These are phyloP conservation scores for Epinotia ramella DNA, from an alignment of 2,888 invertebrate species.

Conservation along the genomic window DNA sequence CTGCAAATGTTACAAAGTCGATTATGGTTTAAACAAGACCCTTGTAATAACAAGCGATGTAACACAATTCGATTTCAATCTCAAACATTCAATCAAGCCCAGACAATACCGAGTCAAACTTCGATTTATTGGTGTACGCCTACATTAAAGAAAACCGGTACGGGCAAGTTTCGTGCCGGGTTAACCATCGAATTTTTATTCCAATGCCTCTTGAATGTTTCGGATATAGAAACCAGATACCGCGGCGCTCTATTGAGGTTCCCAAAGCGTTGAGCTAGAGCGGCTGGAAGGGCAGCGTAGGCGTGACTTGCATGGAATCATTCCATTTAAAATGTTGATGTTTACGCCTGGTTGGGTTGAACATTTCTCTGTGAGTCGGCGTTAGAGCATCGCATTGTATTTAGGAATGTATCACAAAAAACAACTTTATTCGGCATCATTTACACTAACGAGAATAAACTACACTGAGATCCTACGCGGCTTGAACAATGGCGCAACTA, in stretches of 20 bases:
- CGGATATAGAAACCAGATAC: slow-evolving; percentile 73
- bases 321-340: slow-evolving; percentile 44
- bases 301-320: slow-evolving; percentile 49
- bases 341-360: slow-evolving; percentile 33
- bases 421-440: slow-evolving; percentile 7
- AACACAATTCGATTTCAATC: slow-evolving; percentile 33
- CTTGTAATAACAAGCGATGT: slow-evolving; percentile 27
- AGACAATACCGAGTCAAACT: slow-evolving; percentile 34
- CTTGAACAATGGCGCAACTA: slow-evolving; percentile 14
- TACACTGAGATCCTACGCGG: not conserved
- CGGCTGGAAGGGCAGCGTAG: slow-evolving; percentile 54
- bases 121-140: slow-evolving; percentile 49
- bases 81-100: slow-evolving; percentile 42
- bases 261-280: slow-evolving; percentile 55
- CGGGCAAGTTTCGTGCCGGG: slow-evolving; percentile 52
- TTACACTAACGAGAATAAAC: slow-evolving; percentile 17
- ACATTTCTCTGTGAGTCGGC: slow-evolving; percentile 25
- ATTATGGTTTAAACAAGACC: slow-evolving; percentile 31
- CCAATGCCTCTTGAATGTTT: slow-evolving; percentile 60
- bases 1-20: slow-evolving; percentile 31
- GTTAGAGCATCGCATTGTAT: not conserved
- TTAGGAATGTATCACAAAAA: slow-evolving; percentile 31
- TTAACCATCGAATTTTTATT: slow-evolving; percentile 68
- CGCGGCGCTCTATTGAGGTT: slow-evolving; percentile 58
- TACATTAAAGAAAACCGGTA: slow-evolving; percentile 58